Evolutionary conservation across 2,888 invertebrate genomes (phyloP), one percentile per base, ranked within the genome.

Genomic region (Acleris laterana): DNA sequence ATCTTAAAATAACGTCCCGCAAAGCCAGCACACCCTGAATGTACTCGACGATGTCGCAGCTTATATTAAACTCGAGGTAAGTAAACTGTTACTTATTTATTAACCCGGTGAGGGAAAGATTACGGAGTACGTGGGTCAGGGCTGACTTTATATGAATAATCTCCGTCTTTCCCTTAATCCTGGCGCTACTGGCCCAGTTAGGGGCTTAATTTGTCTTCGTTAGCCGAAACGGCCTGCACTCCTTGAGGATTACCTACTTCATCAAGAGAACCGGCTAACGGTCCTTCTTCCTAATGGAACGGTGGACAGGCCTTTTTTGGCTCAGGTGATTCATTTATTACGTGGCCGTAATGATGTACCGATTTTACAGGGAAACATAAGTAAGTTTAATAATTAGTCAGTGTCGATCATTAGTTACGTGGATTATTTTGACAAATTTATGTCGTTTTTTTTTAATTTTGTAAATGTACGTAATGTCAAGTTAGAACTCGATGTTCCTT

Each of bases 181-280:
- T 69, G 71, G 71, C 71, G 68, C 63, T 67, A 68, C 63, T 68
- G 63, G 67, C 68, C 71, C 70, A 71, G 72, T 72, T 73, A 76
- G 77, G 73, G 72, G 83, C 81, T 87, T 86, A 87, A 90, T 90
- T 89, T 87, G 87, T 90, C 89, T 90, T 90, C 87, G 87, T 90
- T 87, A 82, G 74, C 68, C 62, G 71, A 71, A 69, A 69, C 65
- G 64, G 69, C 62, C 67, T 63, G 61, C 70, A 68, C 68, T 68
- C 68, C 61, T 70, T 61, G 62, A 63, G 69, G 69, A 69, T 69
- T 70, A 70, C 68, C 60, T 68, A 63, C 69, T 69, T 70, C 70
- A 69, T 72, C 70, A 66, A 68, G 69, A 44, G 44, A 51, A 55
- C 52, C 51, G 46, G 28, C 49, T 49, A 49, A 49, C 61, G 61